Evolutionary conservation across 2,113 vertebrate genomes (phyloP).

Genomic region (Pantherophis guttatus): DNA sequence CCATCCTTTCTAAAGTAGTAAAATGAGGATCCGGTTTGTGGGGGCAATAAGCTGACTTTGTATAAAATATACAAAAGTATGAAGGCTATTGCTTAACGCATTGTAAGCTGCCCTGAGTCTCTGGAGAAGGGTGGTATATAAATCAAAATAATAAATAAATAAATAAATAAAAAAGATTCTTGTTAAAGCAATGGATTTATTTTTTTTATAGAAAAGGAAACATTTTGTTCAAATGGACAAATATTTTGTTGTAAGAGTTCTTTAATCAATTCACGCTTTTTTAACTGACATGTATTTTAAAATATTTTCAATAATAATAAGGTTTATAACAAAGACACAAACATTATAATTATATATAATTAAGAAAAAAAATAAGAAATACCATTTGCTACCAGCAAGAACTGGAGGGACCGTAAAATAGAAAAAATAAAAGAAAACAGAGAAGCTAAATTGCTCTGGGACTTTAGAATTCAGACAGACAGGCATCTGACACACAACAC

Average conservation of each 20-base stretch:
- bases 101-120: too few relatives aligned
- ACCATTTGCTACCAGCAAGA: not conserved
- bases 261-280: not conserved
- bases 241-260: not conserved
- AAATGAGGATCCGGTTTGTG: too few relatives aligned
- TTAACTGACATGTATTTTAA: not conserved
- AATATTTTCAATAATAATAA: not conserved
- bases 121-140: too few relatives aligned
- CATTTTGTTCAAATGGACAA: not conserved
- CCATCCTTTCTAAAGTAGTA: too few relatives aligned
- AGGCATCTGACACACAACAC: not conserved
- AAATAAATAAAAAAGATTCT: not conserved
- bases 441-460: not conserved
- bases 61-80: too few relatives aligned
- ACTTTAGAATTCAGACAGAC: not conserved
- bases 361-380: not conserved
- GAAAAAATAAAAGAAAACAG: not conserved
- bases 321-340: not conserved
- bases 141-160: too few relatives aligned
- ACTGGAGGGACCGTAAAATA: not conserved
- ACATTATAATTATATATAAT: not conserved
- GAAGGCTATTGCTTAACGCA: too few relatives aligned
- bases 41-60: too few relatives aligned
- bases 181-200: too few relatives aligned
- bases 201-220: not conserved